A percentile compares a stretch with the other conserved stretches of the same genome.
Evolutionary conservation across 2,797 vertebrate genomes (phyloP).

Genomic region (Malurus splendens): DNA sequence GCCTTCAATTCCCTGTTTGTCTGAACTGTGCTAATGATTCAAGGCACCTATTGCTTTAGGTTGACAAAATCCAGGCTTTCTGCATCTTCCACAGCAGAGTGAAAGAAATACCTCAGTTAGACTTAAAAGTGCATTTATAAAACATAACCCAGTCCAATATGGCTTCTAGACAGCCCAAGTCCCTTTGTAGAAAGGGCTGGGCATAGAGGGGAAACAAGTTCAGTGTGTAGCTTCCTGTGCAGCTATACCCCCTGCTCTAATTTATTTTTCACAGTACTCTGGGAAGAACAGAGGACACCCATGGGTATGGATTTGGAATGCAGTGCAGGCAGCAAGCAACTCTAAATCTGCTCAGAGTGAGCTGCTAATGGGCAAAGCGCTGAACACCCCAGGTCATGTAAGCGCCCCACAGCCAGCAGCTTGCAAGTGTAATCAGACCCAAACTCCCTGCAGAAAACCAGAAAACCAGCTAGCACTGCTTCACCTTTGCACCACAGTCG

Average conservation of each 20-base stretch:
- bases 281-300: background rate
- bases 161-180: background rate
- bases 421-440: background rate
- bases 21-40: background rate
- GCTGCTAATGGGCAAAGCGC: background rate
- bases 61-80: background rate
- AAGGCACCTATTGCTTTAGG: background rate
- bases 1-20: background rate
- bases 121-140: background rate
- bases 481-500: conserved; percentile 93
- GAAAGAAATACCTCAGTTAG: background rate
- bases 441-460: background rate
- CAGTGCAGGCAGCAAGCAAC: background rate
- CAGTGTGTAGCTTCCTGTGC: background rate
- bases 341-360: background rate
- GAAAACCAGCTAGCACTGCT: background rate
- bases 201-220: background rate
- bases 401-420: background rate
- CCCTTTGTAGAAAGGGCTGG: background rate
- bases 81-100: background rate
- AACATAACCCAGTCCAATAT: background rate
- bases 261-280: background rate
- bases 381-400: background rate
- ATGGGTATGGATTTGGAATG: background rate
- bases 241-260: background rate